These are phyloP conservation scores for Eubucco bourcierii DNA, from an alignment of 2,113 vertebrate species.

Conservation along the genomic window DNA sequence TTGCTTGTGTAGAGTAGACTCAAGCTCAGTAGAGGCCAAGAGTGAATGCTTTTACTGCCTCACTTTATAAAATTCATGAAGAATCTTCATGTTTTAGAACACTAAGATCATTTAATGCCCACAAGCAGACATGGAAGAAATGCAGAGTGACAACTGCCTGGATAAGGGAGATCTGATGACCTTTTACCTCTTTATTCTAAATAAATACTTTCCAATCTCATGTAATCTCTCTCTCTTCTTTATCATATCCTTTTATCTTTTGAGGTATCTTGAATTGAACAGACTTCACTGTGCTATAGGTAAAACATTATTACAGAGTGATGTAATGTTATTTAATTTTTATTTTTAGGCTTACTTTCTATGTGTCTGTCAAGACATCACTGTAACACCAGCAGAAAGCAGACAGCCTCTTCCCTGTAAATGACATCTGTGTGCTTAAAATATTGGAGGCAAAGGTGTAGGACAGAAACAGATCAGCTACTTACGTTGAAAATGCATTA, in stretches of 20 bases:
- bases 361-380: neutral
- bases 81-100: neutral
- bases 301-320: neutral
- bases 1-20: neutral
- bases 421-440: neutral
- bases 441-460: neutral
- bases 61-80: neutral
- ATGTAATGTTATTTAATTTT: neutral
- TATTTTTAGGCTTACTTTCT: neutral
- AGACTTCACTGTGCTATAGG: neutral
- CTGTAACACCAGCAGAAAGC: neutral
- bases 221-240: neutral
- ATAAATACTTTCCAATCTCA: neutral
- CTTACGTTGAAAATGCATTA: constrained; percentile 97
- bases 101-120: neutral
- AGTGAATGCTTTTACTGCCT: neutral
- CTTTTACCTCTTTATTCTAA: neutral
- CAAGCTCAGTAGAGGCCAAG: neutral
- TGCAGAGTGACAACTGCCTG: neutral
- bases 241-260: neutral
- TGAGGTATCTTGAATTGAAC: neutral
- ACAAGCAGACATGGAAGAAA: neutral
- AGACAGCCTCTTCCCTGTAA: neutral
- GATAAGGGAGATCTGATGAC: neutral
- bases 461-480: neutral